Evolutionary conservation across 35 echinoderm and acorn worm species (phyloP), one percentile per base, ranked within the genome.

Genomic region (Strongylocentrotus purpuratus): DNA sequence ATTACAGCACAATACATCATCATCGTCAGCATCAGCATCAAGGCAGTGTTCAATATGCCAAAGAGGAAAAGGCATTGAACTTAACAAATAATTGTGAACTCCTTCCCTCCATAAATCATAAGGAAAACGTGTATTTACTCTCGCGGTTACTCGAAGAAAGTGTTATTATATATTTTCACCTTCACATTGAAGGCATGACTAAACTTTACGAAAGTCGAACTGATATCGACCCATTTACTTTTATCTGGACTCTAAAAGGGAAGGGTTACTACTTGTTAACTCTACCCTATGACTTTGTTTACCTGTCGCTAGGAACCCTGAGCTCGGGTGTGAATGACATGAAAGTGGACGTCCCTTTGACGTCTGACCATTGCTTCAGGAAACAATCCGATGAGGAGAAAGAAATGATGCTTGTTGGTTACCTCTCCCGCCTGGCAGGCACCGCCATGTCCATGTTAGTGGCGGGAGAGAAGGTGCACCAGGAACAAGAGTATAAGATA

Each of bases 191-290:
- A 7, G 65, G 65, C 25, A 78, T 78, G 7, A 25, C 65, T 4
- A 78, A 78, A 9, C 65, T 78, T 0, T 78, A 78, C 25, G 65
- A 78, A 78, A 78, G 25, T 78, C 65, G 65, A 22, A 78, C 22
- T n/a, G 65, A 78, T n/a, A 78, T 78, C 7, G 65, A 78, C 25
- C 65, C 65, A 7, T 78, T n/a, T 8, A 78, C 65, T 4, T 78
- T 78, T n/a, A 78, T 28, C 18, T 78, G 20, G 28, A 28, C 65
- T n/a, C 20, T 78, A 8, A 78, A 78, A 78, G 65, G 65, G 28
- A 78, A 78, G 25, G 65, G 65, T 78, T 78, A 78, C 28, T 78
- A 78, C 65, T 78, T 78, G 65, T 78, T 78, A n/a, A 78, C 65
- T 28, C 65, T 78, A 8, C 65, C 65, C 22, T 78, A 78, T 78